Percentiles rank a stretch among this genome's conserved stretches.
Evolutionary conservation across 2,888 invertebrate genomes (phyloP).

Genomic region (Drosophila imparisetae): DNA sequence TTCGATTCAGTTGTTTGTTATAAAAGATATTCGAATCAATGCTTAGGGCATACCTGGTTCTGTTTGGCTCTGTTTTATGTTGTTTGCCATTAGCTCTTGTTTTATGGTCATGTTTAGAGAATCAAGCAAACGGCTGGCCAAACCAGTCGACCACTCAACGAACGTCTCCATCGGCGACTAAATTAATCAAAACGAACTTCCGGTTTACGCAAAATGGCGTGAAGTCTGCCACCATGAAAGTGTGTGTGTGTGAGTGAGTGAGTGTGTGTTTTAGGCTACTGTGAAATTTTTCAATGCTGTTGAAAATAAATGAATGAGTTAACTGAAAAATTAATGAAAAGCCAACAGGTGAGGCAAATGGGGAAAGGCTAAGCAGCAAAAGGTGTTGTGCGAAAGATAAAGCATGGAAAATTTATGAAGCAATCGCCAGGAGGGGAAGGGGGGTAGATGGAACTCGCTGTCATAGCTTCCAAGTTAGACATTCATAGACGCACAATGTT

Average conservation of each 20-base stretch:
- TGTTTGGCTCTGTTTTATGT: slow-evolving; percentile 16
- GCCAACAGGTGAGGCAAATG: slow-evolving; percentile 39
- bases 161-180: slow-evolving; percentile 76
- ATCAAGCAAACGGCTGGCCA: slow-evolving; percentile 38
- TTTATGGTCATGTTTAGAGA: slow-evolving; percentile 66
- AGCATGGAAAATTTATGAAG: slow-evolving; percentile 79
- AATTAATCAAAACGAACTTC: slow-evolving; percentile 82
- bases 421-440: slow-evolving; percentile 22
- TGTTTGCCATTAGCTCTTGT: slow-evolving; percentile 44
- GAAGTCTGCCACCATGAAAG: slow-evolving; percentile 65
- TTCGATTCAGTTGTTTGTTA: neutral
- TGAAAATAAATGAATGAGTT: slow-evolving; percentile 81
- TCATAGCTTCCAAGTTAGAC: slow-evolving; percentile 66
- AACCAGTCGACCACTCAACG: slow-evolving; percentile 43
- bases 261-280: slow-evolving; percentile 46
- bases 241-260: slow-evolving; percentile 18
- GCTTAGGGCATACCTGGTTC: slow-evolving; percentile 31
- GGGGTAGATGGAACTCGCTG: slow-evolving; percentile 33
- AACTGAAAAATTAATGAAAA: slow-evolving; percentile 81
- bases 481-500: slow-evolving; percentile 64
- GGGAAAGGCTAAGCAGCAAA: slow-evolving; percentile 37
- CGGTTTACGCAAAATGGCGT: slow-evolving; percentile 80
- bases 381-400: slow-evolving; percentile 80
- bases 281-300: slow-evolving; percentile 59
- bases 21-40: neutral